Conservation (phyloP, 2,113 vertebrate genomes). For the Ondatra zibethicus region DNA sequence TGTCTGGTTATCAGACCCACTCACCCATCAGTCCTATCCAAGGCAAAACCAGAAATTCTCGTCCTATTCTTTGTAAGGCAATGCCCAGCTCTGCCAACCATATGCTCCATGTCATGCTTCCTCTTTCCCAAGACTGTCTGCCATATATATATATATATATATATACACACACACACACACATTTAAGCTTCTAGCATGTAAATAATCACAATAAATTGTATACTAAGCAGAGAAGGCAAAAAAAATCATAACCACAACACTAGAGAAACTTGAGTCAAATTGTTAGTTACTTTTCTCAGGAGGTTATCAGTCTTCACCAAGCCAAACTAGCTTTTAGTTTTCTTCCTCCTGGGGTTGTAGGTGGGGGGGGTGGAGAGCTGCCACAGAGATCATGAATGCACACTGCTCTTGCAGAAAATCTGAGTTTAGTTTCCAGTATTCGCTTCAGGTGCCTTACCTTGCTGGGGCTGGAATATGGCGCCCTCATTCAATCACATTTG, state of each 20-base stretch:
- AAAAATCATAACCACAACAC: not conserved
- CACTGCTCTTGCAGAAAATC: not conserved
- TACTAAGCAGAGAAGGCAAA: not conserved
- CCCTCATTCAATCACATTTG: not conserved
- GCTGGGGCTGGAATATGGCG: not conserved
- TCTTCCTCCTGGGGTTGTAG: not conserved
- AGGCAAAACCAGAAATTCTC: not conserved
- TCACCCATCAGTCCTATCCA: not conserved
- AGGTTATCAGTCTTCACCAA: not conserved
- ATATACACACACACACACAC: too few species aligned
- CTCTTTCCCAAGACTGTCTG: not conserved
- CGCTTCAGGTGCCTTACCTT: not conserved
- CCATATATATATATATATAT: not conserved
- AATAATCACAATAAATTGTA: slow-evolving; percentile 2
- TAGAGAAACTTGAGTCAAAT: not conserved
- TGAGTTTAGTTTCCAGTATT: not conserved
- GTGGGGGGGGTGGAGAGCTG: not conserved
- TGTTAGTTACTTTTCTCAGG: not conserved
- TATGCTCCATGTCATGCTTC: not conserved
- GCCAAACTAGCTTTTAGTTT: not conserved
- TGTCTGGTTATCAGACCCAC: not conserved
- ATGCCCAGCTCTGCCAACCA: not conserved
- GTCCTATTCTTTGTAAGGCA: not conserved
- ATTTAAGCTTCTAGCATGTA: not conserved
- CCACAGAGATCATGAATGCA: not conserved